Base-by-base conservation (phyloP, 2,797 vertebrate genomes). In the Falco concolor region DNA sequence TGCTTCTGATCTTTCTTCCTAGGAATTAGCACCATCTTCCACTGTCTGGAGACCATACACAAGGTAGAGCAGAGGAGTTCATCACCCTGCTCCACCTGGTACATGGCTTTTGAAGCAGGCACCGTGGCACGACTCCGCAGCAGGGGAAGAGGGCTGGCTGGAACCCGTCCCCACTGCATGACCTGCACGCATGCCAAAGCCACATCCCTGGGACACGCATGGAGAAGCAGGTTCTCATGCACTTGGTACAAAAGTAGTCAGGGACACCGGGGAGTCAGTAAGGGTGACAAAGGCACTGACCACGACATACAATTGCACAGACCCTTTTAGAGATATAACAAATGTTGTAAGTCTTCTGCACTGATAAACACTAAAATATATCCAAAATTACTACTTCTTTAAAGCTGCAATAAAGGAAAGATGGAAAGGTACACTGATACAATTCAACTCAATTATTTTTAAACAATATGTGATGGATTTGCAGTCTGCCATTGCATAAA, bases 381-480 rank as follows among this genome's bases (percentile, higher is more conserved):
- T 67, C 17, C 2, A 2, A 56, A 81, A 95, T 84, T 36, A 38
- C 49, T 59, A 28, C 42, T 86, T 81, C 50, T 87, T 90, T 64
- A 75, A 94, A 87, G 42, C 75, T 50, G 24, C 70, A 72, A 11
- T 85, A 61, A 89, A 91, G 53, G 27, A 49, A 56, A 87, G 81
- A 64, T 38, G 86, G 84, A 77, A 91, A 82, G 27, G 67, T 59
- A 84, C 34, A 13, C 30, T 24, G 77, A 65, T 50, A 70, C 68
- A 89, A 81, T 87, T 64, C 59, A 47, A 77, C 60, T 87, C 77
- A 40, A 74, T 91, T 50, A 76, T 87, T 95, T 95, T 93, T 77
- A 95, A 96, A 91, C 89, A 96, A 84, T 88, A 88, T 77, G 78
- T 93, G 83, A 93, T 70, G 88, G 92, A 95, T 87, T 52, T 92